Evolutionary conservation across 2,797 vertebrate species (phyloP).

Genomic region (Sciurus vulgaris): DNA sequence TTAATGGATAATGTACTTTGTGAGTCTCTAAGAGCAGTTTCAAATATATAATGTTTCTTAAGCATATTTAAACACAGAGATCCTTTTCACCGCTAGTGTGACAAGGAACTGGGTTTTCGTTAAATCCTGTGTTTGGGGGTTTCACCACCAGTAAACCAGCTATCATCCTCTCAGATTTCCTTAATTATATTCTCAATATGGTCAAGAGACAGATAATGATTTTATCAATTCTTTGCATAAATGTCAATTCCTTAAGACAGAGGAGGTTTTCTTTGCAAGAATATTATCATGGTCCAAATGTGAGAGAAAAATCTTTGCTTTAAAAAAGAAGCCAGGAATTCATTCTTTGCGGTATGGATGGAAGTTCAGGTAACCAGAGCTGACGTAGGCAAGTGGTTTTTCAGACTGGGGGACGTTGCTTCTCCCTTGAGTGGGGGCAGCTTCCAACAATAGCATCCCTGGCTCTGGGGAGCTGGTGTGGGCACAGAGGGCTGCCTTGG

Average conservation of each 20-base stretch:
- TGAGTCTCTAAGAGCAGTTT: not conserved
- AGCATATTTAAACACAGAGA: not conserved
- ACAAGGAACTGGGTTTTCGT: not conserved
- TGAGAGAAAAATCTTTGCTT: not conserved
- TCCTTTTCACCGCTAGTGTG: not conserved
- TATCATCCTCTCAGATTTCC: not conserved
- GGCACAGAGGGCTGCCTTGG: not conserved
- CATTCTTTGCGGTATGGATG: not conserved
- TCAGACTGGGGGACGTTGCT: not conserved
- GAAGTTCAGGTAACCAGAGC: not conserved
- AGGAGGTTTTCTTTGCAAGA: conserved; percentile 36
- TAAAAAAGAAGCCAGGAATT: conserved; percentile 2
- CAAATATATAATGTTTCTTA: not conserved
- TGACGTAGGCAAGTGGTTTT: not conserved
- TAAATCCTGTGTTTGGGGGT: not conserved
- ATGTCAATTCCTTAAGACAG: conserved; percentile 38
- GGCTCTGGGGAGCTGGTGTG: not conserved
- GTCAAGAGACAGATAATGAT: conserved; percentile 46
- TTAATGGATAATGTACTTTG: not conserved
- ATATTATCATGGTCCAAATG: not conserved
- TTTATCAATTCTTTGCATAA: conserved; percentile 44
- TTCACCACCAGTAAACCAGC: not conserved
- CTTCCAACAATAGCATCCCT: not conserved
- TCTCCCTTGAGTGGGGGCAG: not conserved
- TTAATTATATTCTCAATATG: conserved; percentile 37